Evolutionary conservation across 2,113 vertebrate genomes (phyloP).

Genomic region (Cacatua alba): DNA sequence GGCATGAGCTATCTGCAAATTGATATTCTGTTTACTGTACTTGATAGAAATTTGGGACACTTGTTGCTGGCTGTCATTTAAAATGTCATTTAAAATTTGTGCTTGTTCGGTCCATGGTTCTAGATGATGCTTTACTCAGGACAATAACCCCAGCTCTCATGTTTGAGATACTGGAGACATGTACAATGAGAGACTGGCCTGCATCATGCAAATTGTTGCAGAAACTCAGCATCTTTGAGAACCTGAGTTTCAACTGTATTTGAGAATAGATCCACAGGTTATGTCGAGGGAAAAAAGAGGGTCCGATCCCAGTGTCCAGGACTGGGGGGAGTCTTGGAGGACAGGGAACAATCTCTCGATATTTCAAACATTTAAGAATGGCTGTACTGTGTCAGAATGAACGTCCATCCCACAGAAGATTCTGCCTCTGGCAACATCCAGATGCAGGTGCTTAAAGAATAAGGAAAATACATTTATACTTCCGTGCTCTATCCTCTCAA

Average conservation of each 20-base stretch:
- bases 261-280: neutral
- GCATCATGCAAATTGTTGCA: neutral
- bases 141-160: neutral
- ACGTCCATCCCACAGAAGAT: neutral
- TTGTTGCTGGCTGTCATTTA: neutral
- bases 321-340: neutral
- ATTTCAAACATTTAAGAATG: neutral
- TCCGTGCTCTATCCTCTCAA: neutral
- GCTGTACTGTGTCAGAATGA: neutral
- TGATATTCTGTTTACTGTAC: neutral
- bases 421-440: neutral
- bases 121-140: neutral
- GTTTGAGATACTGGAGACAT: neutral
- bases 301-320: neutral
- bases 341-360: fast-evolving
- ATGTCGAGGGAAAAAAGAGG: neutral
- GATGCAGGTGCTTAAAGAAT: neutral
- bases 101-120: neutral
- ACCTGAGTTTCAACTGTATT: neutral
- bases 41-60: neutral
- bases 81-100: neutral
- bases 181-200: neutral
- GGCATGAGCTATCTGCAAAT: neutral
- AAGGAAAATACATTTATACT: neutral
- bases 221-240: neutral